Conservation (phyloP, 2,113 vertebrate species). For the Pelmatolapia mariae region DNA sequence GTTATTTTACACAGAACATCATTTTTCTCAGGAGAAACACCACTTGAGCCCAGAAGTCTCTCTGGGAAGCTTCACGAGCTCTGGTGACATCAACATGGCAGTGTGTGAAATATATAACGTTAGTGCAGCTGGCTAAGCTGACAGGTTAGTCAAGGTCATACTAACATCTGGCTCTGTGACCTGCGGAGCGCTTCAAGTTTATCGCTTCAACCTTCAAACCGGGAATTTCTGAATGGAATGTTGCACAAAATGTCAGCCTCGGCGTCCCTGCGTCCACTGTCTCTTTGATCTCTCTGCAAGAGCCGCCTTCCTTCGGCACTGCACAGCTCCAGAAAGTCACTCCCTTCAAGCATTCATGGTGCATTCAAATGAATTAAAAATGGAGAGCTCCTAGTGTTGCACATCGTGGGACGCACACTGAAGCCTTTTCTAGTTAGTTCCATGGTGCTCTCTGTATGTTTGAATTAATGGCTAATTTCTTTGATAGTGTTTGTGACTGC, state of each 20-base stretch:
- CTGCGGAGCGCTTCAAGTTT: background rate
- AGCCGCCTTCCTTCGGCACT: background rate
- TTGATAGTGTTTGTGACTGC: fast-evolving
- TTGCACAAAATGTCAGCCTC: background rate
- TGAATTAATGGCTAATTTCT: background rate
- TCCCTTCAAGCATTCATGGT: background rate
- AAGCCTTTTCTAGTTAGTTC: background rate
- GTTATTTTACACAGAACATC: background rate
- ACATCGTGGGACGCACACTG: background rate
- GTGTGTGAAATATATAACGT: background rate
- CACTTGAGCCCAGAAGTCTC: background rate
- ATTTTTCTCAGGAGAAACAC: fast-evolving
- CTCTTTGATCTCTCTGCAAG: background rate
- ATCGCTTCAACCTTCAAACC: background rate
- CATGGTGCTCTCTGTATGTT: background rate
- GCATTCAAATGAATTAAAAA: background rate
- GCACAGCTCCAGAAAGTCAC: background rate
- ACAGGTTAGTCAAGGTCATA: background rate
- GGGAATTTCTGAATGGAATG: background rate
- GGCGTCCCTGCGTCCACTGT: background rate
- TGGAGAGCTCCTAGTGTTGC: background rate
- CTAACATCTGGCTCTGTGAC: background rate
- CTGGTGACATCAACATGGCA: fast-evolving
- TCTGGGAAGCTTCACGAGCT: background rate
- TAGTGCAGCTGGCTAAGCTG: background rate